Conservation (phyloP, 1,140 invertebrate genomes). For the Ceratoteleas bidentatus region DNA sequence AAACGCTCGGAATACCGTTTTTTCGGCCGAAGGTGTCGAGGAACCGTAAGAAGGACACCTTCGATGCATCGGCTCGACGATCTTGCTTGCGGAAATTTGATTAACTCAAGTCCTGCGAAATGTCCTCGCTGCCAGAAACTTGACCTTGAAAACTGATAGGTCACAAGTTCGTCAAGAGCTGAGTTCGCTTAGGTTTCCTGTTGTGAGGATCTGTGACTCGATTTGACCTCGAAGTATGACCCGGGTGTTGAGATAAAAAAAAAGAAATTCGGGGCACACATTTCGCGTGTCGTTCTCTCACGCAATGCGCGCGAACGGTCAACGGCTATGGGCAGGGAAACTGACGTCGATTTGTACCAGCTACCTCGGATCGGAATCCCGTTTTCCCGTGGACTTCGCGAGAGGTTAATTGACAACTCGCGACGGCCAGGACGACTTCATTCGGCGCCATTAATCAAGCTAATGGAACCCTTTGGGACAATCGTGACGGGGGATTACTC, state of each 20-base stretch:
- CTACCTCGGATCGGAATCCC: constrained; percentile 11
- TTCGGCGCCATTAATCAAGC: constrained; percentile 25
- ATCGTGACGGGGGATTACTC: constrained; percentile 27
- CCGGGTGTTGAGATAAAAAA: too few species aligned
- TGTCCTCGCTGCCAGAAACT: not conserved
- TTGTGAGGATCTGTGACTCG: too few species aligned
- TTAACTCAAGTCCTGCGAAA: not conserved
- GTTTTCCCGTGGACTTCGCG: not conserved
- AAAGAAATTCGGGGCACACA: too few species aligned
- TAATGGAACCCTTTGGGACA: constrained; percentile 29
- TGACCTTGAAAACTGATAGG: too few species aligned
- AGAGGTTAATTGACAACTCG: not conserved
- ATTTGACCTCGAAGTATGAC: too few species aligned
- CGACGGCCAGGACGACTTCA: constrained; percentile 4
- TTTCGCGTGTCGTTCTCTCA: constrained; percentile 41
- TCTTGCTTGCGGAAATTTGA: constrained; percentile 8
- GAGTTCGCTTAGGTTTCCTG: too few species aligned
- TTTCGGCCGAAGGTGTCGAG: constrained; percentile 40
- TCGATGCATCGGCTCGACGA: constrained; percentile 13
- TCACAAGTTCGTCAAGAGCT: too few species aligned
- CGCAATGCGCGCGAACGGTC: constrained; percentile 37
- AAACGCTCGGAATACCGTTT: constrained; percentile 65
- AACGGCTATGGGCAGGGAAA: constrained; percentile 29
- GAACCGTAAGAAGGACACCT: constrained; percentile 23
- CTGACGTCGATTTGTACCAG: constrained; percentile 35